Percentiles rank a stretch among this genome's conserved stretches.
Conservation (phyloP, 2,888 invertebrate genomes). For the Drosophila birchii region DNA sequence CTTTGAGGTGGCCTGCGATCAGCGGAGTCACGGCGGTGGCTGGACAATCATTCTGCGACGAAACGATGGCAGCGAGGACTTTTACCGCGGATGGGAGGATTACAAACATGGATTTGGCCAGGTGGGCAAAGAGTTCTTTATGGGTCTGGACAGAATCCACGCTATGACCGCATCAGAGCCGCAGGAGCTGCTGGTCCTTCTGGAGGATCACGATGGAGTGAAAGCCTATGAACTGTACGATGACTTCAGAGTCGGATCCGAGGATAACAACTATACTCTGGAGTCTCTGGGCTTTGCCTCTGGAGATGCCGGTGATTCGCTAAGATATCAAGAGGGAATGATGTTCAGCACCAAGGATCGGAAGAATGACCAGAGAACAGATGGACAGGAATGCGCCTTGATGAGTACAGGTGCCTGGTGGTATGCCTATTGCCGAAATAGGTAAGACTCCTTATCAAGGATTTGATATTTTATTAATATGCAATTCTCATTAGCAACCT, state of each 20-base stretch:
- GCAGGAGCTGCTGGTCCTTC: background rate
- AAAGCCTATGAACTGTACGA: background rate
- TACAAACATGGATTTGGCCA: conserved; percentile 29
- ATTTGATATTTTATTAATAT: too few relatives aligned
- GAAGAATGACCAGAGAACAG: background rate
- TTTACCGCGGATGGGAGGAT: conserved; percentile 3
- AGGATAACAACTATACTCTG: conserved; percentile 3
- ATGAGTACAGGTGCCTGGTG: conserved; percentile 17
- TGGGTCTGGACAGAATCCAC: conserved; percentile 22
- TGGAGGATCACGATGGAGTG: background rate
- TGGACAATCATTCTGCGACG: conserved; percentile 20
- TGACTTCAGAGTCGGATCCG: conserved; percentile 1
- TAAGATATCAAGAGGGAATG: background rate
- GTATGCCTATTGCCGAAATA: background rate
- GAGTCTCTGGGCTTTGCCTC: conserved; percentile 1
- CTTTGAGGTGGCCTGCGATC: conserved; percentile 5
- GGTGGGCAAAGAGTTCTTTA: conserved; percentile 15
- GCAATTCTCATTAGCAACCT: background rate
- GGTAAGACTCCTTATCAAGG: background rate
- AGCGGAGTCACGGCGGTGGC: background rate
- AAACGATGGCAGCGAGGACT: conserved; percentile 4
- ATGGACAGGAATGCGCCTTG: too few relatives aligned
- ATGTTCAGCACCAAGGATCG: conserved; percentile 10
- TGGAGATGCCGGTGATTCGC: conserved; percentile 4
- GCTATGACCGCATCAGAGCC: too few relatives aligned